Evolutionary conservation across 30 jellyfish, hydroid and myxozoan species (phyloP).

Genomic region (Aurelia coerulea): DNA sequence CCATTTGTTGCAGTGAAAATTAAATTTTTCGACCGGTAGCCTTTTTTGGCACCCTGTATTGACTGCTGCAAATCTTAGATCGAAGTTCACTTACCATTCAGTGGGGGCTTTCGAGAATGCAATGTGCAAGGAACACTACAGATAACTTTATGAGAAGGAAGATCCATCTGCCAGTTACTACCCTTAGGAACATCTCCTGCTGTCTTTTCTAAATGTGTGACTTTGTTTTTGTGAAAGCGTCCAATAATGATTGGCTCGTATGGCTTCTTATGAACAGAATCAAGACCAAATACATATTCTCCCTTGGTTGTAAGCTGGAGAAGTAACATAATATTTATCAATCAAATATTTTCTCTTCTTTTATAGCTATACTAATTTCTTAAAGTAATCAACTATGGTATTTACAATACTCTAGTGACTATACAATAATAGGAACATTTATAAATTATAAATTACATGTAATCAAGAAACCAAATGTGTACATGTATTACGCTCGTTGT

Average conservation of each 20-base stretch:
- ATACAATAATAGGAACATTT: too few relatives aligned
- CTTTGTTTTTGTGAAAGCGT: neutral
- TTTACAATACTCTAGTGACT: too few relatives aligned
- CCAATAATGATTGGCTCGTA: constrained; percentile 89
- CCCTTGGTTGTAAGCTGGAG: constrained; percentile 75
- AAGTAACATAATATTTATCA: neutral
- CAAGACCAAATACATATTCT: constrained; percentile 67
- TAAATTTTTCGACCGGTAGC: too few relatives aligned
- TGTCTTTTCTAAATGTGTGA: neutral
- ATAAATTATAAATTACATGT: too few relatives aligned
- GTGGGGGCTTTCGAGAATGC: constrained; percentile 92
- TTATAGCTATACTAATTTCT: too few relatives aligned
- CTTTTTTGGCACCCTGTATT: too few relatives aligned
- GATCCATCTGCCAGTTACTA: neutral
- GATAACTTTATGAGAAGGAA: constrained; percentile 66
- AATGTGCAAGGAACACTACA: constrained; percentile 75
- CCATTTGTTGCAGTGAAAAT: too few relatives aligned
- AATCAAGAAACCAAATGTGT: too few relatives aligned
- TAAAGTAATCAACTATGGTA: too few relatives aligned
- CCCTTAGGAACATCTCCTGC: neutral
- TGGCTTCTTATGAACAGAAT: constrained; percentile 85
- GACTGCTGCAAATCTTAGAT: neutral
- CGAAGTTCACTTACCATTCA: constrained; percentile 46
- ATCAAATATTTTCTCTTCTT: too few relatives aligned
- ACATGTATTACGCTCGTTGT: too few relatives aligned